phyloP scores from a whole-genome alignment of 1,140 invertebrate species.

The Musca vetustissima region DNA sequence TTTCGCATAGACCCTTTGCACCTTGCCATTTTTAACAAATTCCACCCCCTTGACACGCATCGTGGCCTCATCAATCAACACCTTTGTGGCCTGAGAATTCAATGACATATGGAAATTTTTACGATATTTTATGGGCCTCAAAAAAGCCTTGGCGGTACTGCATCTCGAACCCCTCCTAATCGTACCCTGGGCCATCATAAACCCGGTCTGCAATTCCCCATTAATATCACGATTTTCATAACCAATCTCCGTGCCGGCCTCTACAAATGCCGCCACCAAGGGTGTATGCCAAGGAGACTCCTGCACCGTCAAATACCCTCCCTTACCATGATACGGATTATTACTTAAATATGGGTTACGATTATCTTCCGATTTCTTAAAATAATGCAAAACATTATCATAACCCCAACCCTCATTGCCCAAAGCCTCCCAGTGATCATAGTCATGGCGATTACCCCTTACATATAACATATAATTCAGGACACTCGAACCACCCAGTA shows the following conservation, averaged over 20 bases:
- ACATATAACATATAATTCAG: constrained; percentile 95
- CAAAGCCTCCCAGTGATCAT: constrained; percentile 84
- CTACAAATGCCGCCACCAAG: constrained; percentile 77
- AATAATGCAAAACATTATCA: constrained; percentile 83
- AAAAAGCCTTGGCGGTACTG: constrained; percentile 87
- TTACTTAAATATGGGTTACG: constrained; percentile 76
- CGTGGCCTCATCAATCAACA: constrained; percentile 71
- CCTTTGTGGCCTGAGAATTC: constrained; percentile 72
- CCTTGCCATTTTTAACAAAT: constrained; percentile 69
- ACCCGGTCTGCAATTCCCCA: constrained; percentile 78
- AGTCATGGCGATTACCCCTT: constrained; percentile 79
- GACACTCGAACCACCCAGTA: constrained; percentile 85
- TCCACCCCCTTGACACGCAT: constrained; percentile 76
- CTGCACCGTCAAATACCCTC: constrained; percentile 79
- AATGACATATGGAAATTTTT: constrained; percentile 79
- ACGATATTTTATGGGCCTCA: constrained; percentile 74
- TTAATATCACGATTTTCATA: constrained; percentile 88
- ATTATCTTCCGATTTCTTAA: constrained; percentile 88
- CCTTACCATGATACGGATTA: constrained; percentile 72
- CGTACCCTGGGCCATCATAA: constrained; percentile 88
- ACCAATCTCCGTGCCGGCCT: constrained; percentile 83
- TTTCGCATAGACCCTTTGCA: constrained; percentile 66
- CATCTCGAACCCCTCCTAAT: constrained; percentile 82
- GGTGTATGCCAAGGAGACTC: constrained; percentile 83
- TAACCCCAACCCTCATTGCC: constrained; percentile 91